phyloP scores from a whole-genome alignment of 2,113 vertebrate genomes.

The Otocyon megalotis region DNA sequence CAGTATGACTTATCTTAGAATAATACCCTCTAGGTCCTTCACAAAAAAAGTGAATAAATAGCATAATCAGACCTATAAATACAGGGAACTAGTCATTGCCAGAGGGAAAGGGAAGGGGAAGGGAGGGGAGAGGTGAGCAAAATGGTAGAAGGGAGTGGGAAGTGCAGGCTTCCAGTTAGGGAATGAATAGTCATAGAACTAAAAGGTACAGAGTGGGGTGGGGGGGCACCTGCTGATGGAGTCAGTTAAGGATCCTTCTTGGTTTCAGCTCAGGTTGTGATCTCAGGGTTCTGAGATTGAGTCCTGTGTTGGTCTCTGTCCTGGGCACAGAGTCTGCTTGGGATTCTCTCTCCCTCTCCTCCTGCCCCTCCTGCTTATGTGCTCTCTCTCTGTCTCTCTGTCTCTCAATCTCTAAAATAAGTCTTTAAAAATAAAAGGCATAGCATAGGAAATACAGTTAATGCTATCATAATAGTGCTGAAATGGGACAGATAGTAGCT shows the following conservation, averaged over 20 bases:
- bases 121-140: background rate
- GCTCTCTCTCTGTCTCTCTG: background rate
- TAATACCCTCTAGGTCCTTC: background rate
- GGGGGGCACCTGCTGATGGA: background rate
- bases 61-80: background rate
- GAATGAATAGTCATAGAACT: background rate
- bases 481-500: background rate
- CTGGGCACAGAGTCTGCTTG: background rate
- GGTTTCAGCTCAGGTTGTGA: background rate
- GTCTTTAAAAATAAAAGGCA: background rate
- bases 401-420: background rate
- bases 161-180: background rate
- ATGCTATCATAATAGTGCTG: background rate
- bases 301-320: background rate
- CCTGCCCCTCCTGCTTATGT: background rate
- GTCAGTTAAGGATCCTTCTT: background rate
- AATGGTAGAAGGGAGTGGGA: background rate
- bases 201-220: background rate
- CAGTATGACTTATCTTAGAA: background rate
- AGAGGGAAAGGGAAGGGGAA: background rate
- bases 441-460: background rate
- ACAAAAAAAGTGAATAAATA: background rate
- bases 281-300: background rate
- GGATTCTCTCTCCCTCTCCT: background rate
- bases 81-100: background rate